Conservation (phyloP, 2,888 invertebrate genomes). For the Monochamus alternatus region DNA sequence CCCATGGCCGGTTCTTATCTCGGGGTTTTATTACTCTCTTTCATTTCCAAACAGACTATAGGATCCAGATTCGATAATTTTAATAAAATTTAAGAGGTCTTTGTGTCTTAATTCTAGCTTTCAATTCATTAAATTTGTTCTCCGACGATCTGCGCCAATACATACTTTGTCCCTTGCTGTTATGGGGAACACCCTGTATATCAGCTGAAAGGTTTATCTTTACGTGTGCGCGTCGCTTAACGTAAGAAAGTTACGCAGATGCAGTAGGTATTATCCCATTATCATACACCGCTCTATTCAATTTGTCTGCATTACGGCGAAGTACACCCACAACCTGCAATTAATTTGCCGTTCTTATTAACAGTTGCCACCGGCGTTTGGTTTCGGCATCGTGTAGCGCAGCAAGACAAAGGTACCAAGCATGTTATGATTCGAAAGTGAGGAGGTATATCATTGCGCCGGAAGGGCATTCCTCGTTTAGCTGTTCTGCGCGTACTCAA, state of each 20-base stretch:
- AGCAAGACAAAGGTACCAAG: slow-evolving; percentile 17
- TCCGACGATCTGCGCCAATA: too few species aligned
- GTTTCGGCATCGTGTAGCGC: slow-evolving; percentile 12
- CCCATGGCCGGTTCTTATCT: too few species aligned
- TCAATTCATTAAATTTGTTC: too few species aligned
- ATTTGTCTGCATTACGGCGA: slow-evolving; percentile 34
- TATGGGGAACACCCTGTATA: too few species aligned
- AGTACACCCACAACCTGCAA: slow-evolving; percentile 41
- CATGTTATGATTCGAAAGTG: slow-evolving; percentile 20
- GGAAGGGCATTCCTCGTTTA: background rate
- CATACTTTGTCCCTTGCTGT: too few species aligned
- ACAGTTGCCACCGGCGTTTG: slow-evolving; percentile 38
- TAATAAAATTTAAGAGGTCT: too few species aligned
- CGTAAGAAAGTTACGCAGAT: slow-evolving; percentile 21
- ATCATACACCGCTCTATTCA: slow-evolving; percentile 39
- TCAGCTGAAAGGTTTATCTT: too few species aligned
- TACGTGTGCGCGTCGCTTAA: too few species aligned
- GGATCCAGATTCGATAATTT: too few species aligned
- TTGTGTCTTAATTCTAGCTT: too few species aligned
- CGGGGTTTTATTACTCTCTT: too few species aligned
- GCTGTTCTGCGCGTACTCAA: background rate
- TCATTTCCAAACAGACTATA: too few species aligned
- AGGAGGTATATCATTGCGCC: background rate
- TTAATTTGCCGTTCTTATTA: slow-evolving; percentile 43
- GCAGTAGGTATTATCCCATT: slow-evolving; percentile 38